Evolutionary conservation across 2,113 vertebrate genomes (phyloP).

Genomic region (Coregonus clupeaformis): DNA sequence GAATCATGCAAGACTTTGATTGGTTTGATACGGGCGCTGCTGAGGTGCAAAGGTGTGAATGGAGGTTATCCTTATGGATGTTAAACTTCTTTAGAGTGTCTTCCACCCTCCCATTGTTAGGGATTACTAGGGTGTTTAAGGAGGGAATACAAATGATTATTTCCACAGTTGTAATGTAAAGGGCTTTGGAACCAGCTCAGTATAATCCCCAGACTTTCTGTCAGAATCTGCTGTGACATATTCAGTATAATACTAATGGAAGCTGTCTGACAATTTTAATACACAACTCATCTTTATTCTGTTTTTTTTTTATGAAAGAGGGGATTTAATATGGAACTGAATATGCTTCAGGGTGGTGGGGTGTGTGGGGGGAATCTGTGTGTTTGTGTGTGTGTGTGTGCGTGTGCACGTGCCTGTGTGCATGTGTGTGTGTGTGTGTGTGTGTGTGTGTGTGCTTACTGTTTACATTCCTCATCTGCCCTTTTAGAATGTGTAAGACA

Average conservation of each 20-base stretch:
- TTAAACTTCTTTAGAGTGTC: background rate
- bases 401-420: background rate
- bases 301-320: background rate
- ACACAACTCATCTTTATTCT: background rate
- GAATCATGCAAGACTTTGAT: background rate
- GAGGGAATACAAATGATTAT: slow-evolving; percentile 3
- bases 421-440: background rate
- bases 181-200: slow-evolving; percentile 1
- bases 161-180: background rate
- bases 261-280: background rate
- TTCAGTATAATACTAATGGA: background rate
- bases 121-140: background rate
- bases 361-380: background rate
- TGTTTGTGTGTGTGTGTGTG: background rate
- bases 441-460: background rate
- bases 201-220: slow-evolving; percentile 4
- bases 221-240: background rate
- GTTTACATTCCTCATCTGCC: background rate
- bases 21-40: background rate
- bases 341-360: background rate
- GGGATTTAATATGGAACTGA: background rate
- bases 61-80: background rate
- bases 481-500: background rate
- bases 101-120: background rate
- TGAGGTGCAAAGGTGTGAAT: background rate